Percentiles rank a stretch among this genome's conserved stretches.
Evolutionary conservation across 1,140 invertebrate species (phyloP).

Genomic region (Cyphomyrmex costatus): DNA sequence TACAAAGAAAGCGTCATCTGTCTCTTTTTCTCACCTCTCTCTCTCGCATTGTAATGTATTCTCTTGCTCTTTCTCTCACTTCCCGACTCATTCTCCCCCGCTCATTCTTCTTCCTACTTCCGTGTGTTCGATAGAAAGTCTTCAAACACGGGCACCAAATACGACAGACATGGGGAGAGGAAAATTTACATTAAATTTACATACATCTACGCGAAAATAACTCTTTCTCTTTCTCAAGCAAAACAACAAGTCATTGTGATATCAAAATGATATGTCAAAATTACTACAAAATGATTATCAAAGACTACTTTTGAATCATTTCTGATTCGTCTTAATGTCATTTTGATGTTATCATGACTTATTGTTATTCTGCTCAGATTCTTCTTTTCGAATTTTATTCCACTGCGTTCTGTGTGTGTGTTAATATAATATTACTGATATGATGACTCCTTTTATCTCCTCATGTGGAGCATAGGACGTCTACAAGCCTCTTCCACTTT

Average conservation of each 20-base stretch:
- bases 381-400: neutral
- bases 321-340: no score
- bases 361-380: no score
- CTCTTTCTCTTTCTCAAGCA: neutral
- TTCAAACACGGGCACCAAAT: neutral
- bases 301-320: no score
- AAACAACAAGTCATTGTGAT: no score
- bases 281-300: no score
- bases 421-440: neutral
- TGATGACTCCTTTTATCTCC: no score
- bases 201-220: neutral
- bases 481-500: no score
- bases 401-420: neutral
- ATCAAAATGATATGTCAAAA: no score
- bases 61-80: neutral
- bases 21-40: neutral
- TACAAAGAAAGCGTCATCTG: no score
- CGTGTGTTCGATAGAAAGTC: slow-evolving; percentile 15
- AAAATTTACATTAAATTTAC: slow-evolving; percentile 7
- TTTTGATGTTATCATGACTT: no score
- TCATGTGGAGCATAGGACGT: no score
- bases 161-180: neutral
- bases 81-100: neutral
- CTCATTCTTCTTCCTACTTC: slow-evolving; percentile 5
- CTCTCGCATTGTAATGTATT: neutral